Conservation (phyloP, 2,888 invertebrate genomes). For the Zeuzera pyrina region DNA sequence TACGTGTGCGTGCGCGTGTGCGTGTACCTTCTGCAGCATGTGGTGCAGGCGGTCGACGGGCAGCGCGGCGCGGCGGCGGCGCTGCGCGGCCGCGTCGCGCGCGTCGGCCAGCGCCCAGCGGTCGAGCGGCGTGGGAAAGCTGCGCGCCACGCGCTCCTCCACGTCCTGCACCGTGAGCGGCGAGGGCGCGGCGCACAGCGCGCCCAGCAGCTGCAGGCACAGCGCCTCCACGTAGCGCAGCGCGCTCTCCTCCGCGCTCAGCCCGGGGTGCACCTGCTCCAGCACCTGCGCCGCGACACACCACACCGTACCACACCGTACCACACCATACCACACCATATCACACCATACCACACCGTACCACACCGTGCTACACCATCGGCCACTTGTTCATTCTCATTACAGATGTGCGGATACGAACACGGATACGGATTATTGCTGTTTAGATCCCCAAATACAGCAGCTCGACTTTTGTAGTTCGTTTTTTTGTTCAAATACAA, state of each 20-base stretch:
- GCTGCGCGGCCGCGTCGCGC: slow-evolving; percentile 84
- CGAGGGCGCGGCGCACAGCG: slow-evolving; percentile 89
- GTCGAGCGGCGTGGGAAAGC: slow-evolving; percentile 96
- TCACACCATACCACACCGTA: too few species aligned
- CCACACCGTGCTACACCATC: too few species aligned
- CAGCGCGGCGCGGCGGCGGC: slow-evolving; percentile 81
- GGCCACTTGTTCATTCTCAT: too few species aligned
- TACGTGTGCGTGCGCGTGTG: too few species aligned
- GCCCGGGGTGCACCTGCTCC: slow-evolving; percentile 90
- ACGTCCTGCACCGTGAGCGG: slow-evolving; percentile 92
- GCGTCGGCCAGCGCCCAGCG: slow-evolving; percentile 95
- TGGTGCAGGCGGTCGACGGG: slow-evolving; percentile 94
- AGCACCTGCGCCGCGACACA: too few species aligned
- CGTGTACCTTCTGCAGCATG: slow-evolving; percentile 74
- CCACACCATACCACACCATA: too few species aligned
- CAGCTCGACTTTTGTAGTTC: too few species aligned
- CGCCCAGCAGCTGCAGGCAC: slow-evolving; percentile 88
- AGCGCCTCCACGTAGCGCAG: slow-evolving; percentile 93
- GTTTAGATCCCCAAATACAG: too few species aligned
- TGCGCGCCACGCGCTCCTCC: slow-evolving; percentile 91
- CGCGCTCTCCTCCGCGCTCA: slow-evolving; percentile 90
- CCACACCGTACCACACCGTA: too few species aligned
- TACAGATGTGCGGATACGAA: background rate
- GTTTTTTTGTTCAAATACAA: too few species aligned
- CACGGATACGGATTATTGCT: background rate